A percentile compares a stretch with the other conserved stretches of the same genome.
phyloP scores from a whole-genome alignment of 2,888 invertebrate species.

The Pyrrhosoma nymphula region DNA sequence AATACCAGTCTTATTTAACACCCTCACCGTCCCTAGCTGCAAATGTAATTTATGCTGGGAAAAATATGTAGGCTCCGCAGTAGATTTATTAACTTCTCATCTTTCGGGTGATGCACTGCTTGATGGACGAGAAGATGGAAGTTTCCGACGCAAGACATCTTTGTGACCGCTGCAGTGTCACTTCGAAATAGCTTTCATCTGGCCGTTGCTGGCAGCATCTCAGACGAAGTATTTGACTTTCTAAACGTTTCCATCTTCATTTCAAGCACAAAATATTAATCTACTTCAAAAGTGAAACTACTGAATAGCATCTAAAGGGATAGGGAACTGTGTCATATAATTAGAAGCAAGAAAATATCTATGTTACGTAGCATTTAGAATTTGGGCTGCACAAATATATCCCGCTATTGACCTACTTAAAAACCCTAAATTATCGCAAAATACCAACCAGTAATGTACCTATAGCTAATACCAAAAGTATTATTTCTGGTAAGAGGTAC shows the following conservation, averaged over 20 bases:
- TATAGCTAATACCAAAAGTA: too few species aligned
- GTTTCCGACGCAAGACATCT: conserved; percentile 42
- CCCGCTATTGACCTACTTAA: neutral
- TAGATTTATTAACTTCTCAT: conserved; percentile 28
- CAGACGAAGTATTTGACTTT: neutral
- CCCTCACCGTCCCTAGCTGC: too few species aligned
- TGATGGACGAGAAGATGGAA: conserved; percentile 14
- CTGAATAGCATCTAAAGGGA: neutral
- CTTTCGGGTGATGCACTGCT: neutral
- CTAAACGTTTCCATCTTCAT: conserved; percentile 3
- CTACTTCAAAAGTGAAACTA: neutral
- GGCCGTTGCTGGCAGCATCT: conserved; percentile 7
- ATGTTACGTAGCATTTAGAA: neutral
- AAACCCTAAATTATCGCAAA: neutral
- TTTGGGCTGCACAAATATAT: neutral
- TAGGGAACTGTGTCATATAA: neutral
- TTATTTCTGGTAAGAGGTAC: too few species aligned
- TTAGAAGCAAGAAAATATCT: neutral
- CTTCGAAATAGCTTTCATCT: conserved; percentile 26
- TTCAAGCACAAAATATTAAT: conserved; percentile 1
- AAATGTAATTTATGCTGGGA: too few species aligned
- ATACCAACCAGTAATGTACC: too few species aligned
- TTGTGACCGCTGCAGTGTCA: neutral
- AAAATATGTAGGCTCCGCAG: neutral
- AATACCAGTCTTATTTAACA: too few species aligned